Percentiles rank a stretch among this genome's conserved stretches.
Evolutionary conservation across 2,888 invertebrate species (phyloP).

Genomic region (Plebejus melissa): DNA sequence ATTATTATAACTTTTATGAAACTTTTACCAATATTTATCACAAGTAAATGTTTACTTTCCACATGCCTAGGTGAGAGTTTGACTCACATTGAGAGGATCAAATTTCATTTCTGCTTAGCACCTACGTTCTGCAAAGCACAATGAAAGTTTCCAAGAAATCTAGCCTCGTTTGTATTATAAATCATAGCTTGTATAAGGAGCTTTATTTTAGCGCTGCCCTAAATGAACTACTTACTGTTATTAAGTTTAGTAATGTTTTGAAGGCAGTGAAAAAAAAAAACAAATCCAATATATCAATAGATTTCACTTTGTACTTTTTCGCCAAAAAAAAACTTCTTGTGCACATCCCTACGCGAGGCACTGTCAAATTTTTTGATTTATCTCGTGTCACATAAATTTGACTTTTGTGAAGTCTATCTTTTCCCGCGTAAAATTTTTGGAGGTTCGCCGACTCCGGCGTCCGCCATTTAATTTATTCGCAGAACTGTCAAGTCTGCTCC

Average conservation of each 20-base stretch:
- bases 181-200: not conserved
- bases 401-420: constrained; percentile 16
- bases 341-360: constrained; percentile 13
- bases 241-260: not conserved
- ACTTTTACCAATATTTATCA: not conserved
- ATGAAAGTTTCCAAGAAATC: constrained; percentile 6
- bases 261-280: too few species aligned
- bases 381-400: constrained; percentile 16
- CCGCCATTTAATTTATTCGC: constrained; percentile 5
- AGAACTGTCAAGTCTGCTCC: not conserved
- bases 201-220: not conserved
- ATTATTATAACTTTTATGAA: too few species aligned
- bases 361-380: constrained; percentile 15
- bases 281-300: not conserved
- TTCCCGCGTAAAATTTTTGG: constrained; percentile 6
- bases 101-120: constrained; percentile 18
- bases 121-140: constrained; percentile 2
- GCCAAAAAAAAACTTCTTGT: not conserved
- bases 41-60: constrained; percentile 16
- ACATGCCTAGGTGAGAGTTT: constrained; percentile 9
- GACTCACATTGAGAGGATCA: not conserved
- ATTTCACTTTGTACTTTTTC: not conserved
- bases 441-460: not conserved
- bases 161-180: constrained; percentile 5
- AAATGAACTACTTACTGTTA: not conserved